Evolutionary conservation across 2,888 invertebrate species (phyloP).

Genomic region (Torymus tubicola): DNA sequence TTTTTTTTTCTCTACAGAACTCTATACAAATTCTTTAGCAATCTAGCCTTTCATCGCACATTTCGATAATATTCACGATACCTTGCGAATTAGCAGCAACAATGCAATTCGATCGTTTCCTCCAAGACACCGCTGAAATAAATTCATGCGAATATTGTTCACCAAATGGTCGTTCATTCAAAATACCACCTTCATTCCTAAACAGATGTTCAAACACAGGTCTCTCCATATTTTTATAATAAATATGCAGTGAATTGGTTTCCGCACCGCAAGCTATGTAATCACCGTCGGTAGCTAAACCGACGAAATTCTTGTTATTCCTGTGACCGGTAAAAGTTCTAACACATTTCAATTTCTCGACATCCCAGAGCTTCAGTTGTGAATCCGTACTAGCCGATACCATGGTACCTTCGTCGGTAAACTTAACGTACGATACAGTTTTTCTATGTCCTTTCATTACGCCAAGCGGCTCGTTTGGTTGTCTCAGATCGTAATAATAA

Average conservation of each 20-base stretch:
- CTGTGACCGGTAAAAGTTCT: constrained; percentile 94
- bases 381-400: constrained; percentile 96
- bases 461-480: constrained; percentile 87
- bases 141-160: no score
- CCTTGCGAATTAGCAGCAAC: no score
- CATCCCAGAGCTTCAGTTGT: constrained; percentile 93
- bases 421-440: constrained; percentile 96
- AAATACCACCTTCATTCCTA: no score
- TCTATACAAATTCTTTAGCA: no score
- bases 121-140: no score
- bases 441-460: constrained; percentile 94
- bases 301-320: constrained; percentile 97
- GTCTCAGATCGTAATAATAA: constrained; percentile 94
- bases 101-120: no score
- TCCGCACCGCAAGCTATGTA: constrained; percentile 97
- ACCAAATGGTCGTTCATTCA: no score
- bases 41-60: no score
- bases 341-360: constrained; percentile 86
- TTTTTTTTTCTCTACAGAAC: no score
- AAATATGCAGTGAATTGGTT: constrained; percentile 94
- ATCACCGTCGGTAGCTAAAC: constrained; percentile 92
- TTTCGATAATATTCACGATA: no score
- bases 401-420: constrained; percentile 89
- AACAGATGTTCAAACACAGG: no score
- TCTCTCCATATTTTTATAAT: constrained; percentile 81